Base-by-base conservation (phyloP, 2,888 invertebrate genomes). In the Nemapogon koenigi region DNA sequence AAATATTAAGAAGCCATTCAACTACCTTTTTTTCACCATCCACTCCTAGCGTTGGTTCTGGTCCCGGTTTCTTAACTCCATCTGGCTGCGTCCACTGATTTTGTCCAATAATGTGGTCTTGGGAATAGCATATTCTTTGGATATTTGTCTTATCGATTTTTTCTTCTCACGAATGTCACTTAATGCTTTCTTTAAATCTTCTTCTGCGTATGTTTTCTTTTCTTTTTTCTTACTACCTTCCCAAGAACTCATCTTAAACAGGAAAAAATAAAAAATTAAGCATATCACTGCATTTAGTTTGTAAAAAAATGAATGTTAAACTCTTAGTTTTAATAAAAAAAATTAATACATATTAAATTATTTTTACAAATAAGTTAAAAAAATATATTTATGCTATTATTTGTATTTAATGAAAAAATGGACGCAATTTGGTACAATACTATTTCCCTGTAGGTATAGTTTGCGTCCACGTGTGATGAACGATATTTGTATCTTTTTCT, bases 1-100 rank as follows among this genome's bases (percentile, higher is more conserved):
- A 41, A 27, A 50, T 47, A 18, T 47, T 43, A 36, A 49, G 27
- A 35, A 55, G 44, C 52, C 54, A 54, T 26, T 53, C 39, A 14
- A 43, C 46, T 19, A 54, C 39, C 38, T 48, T 44, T 36, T 51
- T 49, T 45, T 55, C 53, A 7, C 46, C 49, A 19, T 48, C 44
- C 11, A 28, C n/a, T 15, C 46, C 46, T 28, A 52, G 37, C 10
- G 43, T 37, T 32, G 49, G 52, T 27, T 47, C 45, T 38, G 49
- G 53, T 18, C 53, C 51, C 25, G 39, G 43, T 44, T 46, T 49
- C 41, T 47, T 44, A 11, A 45, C 16, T 37, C 27, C 41, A 38
- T 50, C 49, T 19, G 46, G 35, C 30, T 17, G 17, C 35, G 19
- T 3, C 44, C 44, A 39, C 45, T 46, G 4, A 49, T 40, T 43